phyloP scores from a whole-genome alignment of 92 coral and sea anemone species.

The Chrysogorgia sp. region DNA sequence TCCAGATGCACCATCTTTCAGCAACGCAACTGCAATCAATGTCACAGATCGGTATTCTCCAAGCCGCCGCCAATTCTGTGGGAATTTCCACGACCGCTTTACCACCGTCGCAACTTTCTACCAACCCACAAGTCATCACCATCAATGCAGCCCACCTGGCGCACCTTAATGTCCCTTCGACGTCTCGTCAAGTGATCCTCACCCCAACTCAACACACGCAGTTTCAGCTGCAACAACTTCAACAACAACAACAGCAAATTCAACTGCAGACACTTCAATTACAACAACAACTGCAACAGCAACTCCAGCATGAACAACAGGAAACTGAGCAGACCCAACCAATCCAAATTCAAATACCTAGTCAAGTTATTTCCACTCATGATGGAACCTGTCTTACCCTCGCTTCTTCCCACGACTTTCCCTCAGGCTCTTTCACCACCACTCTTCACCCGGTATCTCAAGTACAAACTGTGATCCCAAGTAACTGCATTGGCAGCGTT shows the following conservation, averaged over 20 bases:
- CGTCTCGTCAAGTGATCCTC: conserved; percentile 44
- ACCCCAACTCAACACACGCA: conserved; percentile 66
- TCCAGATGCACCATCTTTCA: conserved; percentile 84
- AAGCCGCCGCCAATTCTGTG: conserved; percentile 87
- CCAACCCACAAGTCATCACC: conserved; percentile 54
- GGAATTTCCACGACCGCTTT: conserved; percentile 87
- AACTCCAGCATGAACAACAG: conserved; percentile 87
- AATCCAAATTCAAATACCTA: conserved; percentile 51
- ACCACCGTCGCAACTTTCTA: conserved; percentile 73
- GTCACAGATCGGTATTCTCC: conserved; percentile 87
- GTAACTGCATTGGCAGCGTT: neutral
- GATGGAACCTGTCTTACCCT: conserved; percentile 27
- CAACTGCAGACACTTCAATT: conserved; percentile 90
- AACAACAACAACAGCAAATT: conserved; percentile 82
- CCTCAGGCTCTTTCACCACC: neutral
- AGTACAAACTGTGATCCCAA: conserved; percentile 41
- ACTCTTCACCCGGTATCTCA: conserved; percentile 51
- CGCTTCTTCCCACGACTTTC: conserved; percentile 26
- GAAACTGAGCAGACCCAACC: conserved; percentile 63
- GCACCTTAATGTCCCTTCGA: conserved; percentile 55
- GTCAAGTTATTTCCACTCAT: conserved; percentile 16
- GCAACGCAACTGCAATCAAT: conserved; percentile 79
- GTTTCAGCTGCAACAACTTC: conserved; percentile 69
- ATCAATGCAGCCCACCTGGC: conserved; percentile 22
- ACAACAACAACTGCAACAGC: conserved; percentile 86